A percentile compares a stretch with the other conserved stretches of the same genome.
Evolutionary conservation across 2,113 vertebrate genomes (phyloP).

Genomic region (Tapirus terrestris): DNA sequence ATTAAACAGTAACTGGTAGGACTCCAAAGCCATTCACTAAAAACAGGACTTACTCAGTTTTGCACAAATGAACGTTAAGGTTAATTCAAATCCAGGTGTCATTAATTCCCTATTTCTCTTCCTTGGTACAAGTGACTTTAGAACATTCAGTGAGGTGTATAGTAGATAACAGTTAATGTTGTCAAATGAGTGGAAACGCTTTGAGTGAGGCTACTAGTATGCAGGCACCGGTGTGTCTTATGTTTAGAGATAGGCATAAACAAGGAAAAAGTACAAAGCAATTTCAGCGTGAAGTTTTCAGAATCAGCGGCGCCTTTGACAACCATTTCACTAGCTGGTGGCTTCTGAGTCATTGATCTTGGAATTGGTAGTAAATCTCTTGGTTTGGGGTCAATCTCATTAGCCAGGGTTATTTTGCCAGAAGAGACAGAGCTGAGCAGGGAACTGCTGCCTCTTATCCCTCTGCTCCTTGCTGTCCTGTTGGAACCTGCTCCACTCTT

Average conservation of each 20-base stretch:
- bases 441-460: background rate
- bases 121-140: background rate
- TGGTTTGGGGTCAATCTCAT: background rate
- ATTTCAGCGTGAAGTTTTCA: slow-evolving; percentile 33
- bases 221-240: background rate
- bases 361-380: background rate
- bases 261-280: background rate
- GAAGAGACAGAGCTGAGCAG: background rate
- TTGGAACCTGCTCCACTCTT: background rate
- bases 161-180: background rate
- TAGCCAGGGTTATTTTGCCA: background rate
- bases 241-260: background rate
- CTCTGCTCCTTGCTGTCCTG: background rate
- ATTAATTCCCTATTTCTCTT: background rate
- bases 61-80: background rate
- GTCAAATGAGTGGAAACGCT: background rate
- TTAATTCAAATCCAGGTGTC: background rate
- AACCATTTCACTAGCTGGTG: background rate
- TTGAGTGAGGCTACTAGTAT: background rate
- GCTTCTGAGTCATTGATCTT: background rate
- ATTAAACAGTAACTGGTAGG: background rate
- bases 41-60: background rate
- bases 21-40: background rate
- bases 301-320: background rate
- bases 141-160: background rate